Evolutionary conservation across 2,113 vertebrate species (phyloP), one percentile per base, ranked within the genome.

Genomic region (Pterophyllum scalare): DNA sequence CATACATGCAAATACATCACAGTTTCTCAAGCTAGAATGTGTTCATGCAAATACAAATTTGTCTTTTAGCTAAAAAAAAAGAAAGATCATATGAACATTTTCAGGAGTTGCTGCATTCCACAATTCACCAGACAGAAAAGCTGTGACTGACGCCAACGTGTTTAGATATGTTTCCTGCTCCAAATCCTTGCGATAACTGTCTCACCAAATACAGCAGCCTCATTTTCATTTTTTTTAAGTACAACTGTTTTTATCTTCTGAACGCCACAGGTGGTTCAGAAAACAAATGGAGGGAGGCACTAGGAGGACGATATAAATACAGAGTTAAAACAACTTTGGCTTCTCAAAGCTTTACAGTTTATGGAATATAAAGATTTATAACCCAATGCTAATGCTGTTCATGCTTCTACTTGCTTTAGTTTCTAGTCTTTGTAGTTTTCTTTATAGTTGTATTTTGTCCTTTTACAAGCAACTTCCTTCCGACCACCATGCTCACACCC

Each of bases 401-500:
- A 43, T 8, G 9, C 28, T 46, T 15, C 19, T n/a, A n/a, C 9
- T 75, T 26, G 46, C 56, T 38, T 83, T 33, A 70, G 13, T 26
- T 17, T 58, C 20, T 28, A 14, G 19, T 52, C 52, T 22, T 59
- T 38, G 10, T 2, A 14, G 26, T 59, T 77, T 52, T 28, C 33
- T 40, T 65, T 19, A 11, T 64, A 28, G 43, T 57, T 24, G 9
- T 28, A 49, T 49, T 57, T 61, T n/a, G 26, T 81, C 64, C 24
- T 17, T 46, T 60, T 75, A 75, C 28, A 35, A 82, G 38, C 59
- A 65, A 15, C 52, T 9, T 13, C n/a, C 33, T 64, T 43, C 52
- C 13, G 31, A 19, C 22, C 65, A 13, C 7, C 11, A 5, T 7
- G 20, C 61, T 95, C 90, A 96, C 49, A 96, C 61, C 26, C 85